Evolutionary conservation across 2,888 invertebrate genomes (phyloP).

Genomic region (Lithosia quadra): DNA sequence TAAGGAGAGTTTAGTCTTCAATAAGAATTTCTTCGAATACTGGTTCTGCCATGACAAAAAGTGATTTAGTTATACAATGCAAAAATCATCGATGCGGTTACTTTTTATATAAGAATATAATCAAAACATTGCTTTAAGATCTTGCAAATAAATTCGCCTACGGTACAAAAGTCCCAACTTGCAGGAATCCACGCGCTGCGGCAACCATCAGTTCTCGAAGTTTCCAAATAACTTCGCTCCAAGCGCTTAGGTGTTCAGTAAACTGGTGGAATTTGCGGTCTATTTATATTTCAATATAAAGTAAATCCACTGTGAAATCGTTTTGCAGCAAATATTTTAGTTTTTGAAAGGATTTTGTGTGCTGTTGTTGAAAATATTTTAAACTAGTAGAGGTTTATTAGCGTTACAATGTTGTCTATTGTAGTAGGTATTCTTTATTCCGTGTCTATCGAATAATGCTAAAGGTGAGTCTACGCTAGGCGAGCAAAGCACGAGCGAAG

Average conservation of each 20-base stretch:
- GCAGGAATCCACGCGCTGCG: slow-evolving; percentile 9
- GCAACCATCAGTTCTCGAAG: slow-evolving; percentile 22
- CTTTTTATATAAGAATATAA: too few relatives aligned
- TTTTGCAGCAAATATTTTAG: slow-evolving; percentile 11
- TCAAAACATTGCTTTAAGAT: slow-evolving; percentile 7
- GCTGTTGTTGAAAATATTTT: background rate
- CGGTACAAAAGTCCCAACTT: slow-evolving; percentile 12
- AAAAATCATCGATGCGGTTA: too few relatives aligned
- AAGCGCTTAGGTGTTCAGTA: slow-evolving; percentile 18
- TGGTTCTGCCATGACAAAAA: too few relatives aligned
- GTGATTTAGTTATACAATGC: too few relatives aligned
- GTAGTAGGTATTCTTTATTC: too few relatives aligned
- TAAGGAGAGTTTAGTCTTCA: too few relatives aligned
- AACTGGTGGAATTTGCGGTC: slow-evolving; percentile 22
- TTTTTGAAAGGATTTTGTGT: background rate
- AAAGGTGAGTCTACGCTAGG: too few relatives aligned
- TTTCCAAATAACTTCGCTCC: slow-evolving; percentile 26
- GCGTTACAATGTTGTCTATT: too few relatives aligned
- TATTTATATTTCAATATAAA: slow-evolving; percentile 18
- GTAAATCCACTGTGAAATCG: slow-evolving; percentile 14
- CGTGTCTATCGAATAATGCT: too few relatives aligned
- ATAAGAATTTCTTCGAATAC: too few relatives aligned
- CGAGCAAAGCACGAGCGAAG: too few relatives aligned
- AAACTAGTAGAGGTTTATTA: background rate
- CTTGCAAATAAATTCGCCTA: background rate